Evolutionary conservation across 2,113 vertebrate species (phyloP).

Genomic region (Monopterus albus): DNA sequence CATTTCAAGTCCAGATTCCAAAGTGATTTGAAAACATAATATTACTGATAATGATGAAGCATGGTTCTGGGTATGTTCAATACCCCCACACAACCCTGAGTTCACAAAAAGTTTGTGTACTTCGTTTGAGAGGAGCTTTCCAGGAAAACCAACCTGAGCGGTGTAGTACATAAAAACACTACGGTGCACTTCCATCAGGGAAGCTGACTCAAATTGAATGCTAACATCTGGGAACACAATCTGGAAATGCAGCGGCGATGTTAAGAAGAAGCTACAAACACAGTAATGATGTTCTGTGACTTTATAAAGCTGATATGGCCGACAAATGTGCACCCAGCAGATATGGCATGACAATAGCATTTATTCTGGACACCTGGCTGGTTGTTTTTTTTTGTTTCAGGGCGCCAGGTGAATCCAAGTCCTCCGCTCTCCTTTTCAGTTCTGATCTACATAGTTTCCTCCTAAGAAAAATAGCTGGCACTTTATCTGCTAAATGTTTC

Average conservation of each 20-base stretch:
- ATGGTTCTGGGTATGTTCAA: constrained; percentile 13
- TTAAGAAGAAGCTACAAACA: neutral
- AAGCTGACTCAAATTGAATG: neutral
- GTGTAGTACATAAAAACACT: neutral
- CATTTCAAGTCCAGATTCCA: constrained; percentile 48
- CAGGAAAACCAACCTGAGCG: neutral
- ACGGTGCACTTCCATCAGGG: neutral
- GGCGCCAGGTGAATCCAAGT: no score
- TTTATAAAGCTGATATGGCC: no score
- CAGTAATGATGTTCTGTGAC: no score
- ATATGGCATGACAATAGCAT: no score
- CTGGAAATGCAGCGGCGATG: no score
- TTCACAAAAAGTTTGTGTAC: constrained; percentile 54
- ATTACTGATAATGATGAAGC: constrained; percentile 48
- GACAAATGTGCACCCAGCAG: no score
- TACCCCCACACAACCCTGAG: constrained; percentile 3
- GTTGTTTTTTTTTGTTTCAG: no score
- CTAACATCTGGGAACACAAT: neutral
- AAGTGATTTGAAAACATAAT: constrained; percentile 38
- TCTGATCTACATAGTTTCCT: no score
- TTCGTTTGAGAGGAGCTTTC: neutral
- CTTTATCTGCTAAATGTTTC: no score
- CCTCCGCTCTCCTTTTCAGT: no score
- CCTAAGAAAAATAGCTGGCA: no score
- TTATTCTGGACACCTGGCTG: no score